phyloP scores from a whole-genome alignment of 1,140 invertebrate species.

The Platyscapa corneri region DNA sequence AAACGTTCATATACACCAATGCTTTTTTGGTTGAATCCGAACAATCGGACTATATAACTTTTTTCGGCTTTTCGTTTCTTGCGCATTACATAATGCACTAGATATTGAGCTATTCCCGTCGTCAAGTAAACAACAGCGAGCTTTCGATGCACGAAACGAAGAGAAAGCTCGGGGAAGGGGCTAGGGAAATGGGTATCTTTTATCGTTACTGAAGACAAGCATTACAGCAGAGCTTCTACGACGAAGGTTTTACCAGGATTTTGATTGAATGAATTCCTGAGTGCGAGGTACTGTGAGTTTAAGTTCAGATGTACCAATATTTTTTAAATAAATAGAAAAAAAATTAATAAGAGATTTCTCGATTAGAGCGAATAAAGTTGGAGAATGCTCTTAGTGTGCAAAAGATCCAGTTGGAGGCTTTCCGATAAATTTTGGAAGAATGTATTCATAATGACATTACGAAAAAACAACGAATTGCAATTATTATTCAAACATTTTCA shows the following conservation, averaged over 20 bases:
- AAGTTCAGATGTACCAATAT: too few relatives aligned
- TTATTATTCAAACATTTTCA: too few relatives aligned
- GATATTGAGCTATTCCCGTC: slow-evolving; percentile 69
- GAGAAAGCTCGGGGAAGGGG: too few relatives aligned
- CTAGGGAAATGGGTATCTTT: slow-evolving; percentile 31
- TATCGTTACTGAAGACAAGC: neutral
- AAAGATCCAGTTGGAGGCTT: too few relatives aligned
- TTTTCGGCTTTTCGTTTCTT: neutral
- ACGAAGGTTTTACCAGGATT: neutral
- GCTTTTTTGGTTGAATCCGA: neutral
- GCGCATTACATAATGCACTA: slow-evolving; percentile 28
- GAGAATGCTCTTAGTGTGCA: too few relatives aligned
- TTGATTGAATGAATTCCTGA: neutral
- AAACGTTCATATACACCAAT: neutral
- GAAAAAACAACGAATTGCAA: too few relatives aligned
- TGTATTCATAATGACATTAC: too few relatives aligned
- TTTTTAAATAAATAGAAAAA: too few relatives aligned
- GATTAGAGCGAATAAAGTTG: too few relatives aligned
- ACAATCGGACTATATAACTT: neutral
- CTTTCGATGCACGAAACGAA: neutral
- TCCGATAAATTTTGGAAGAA: too few relatives aligned
- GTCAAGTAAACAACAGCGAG: slow-evolving; percentile 69
- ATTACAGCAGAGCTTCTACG: neutral
- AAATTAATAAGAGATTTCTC: too few relatives aligned
- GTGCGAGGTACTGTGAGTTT: neutral